A percentile compares a stretch with the other conserved stretches of the same genome.
phyloP scores from a whole-genome alignment of 2,113 vertebrate genomes.

The Glaucomys volans region DNA sequence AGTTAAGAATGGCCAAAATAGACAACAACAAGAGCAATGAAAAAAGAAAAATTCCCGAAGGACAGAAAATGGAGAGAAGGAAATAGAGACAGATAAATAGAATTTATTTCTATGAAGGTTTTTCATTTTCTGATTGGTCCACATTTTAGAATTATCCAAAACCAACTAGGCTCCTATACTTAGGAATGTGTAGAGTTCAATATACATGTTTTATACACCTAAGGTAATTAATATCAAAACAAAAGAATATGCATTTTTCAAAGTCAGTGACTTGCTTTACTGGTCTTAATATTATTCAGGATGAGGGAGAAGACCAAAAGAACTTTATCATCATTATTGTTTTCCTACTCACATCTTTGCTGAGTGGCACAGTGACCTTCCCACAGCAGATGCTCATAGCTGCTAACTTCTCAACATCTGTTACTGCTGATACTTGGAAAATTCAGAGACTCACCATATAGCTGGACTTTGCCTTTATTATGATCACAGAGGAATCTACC shows the following conservation, averaged over 20 bases:
- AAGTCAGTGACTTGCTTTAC: neutral
- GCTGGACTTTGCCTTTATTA: conserved; percentile 18
- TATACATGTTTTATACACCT: neutral
- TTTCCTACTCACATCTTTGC: neutral
- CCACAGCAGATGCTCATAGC: conserved; percentile 18
- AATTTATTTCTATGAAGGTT: neutral
- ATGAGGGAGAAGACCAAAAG: neutral
- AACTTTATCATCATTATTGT: neutral
- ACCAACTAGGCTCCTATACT: neutral
- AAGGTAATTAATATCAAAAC: neutral
- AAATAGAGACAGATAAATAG: neutral
- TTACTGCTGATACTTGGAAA: conserved; percentile 21
- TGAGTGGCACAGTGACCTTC: conserved; percentile 11
- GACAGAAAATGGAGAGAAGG: neutral
- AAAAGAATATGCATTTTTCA: neutral
- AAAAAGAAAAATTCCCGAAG: neutral
- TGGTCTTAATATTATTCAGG: neutral
- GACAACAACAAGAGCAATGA: neutral
- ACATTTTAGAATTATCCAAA: conserved; percentile 37
- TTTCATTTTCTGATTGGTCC: neutral
- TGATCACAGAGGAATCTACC: neutral
- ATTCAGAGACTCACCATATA: neutral
- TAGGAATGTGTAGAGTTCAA: neutral
- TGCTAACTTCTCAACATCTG: conserved; percentile 7
- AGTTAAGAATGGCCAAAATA: neutral